Percentiles rank a stretch among this genome's conserved stretches.
Conservation (phyloP, 2,113 vertebrate species). For the Pterocles orientalis region DNA sequence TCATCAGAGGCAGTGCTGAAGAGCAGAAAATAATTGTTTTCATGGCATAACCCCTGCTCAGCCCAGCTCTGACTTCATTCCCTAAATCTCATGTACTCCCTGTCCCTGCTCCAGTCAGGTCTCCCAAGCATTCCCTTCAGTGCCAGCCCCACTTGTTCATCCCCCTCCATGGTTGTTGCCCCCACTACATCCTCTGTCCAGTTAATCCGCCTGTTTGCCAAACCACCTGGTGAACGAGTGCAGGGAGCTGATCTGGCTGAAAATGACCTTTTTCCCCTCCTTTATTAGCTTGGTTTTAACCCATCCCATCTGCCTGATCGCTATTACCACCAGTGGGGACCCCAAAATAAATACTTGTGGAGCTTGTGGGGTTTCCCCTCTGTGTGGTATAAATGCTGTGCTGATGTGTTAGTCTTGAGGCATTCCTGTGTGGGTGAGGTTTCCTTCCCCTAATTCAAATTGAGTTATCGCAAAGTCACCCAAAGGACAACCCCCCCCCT, state of each 20-base stretch:
- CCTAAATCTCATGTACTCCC: neutral
- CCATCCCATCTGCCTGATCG: neutral
- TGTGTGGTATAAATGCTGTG: neutral
- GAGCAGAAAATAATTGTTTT: neutral
- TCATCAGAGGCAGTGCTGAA: neutral
- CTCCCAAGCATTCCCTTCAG: neutral
- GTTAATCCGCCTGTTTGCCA: neutral
- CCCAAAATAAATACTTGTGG: neutral
- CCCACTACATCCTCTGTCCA: neutral
- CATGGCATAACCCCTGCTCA: neutral
- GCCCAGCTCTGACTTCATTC: neutral
- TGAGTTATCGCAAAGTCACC: neutral
- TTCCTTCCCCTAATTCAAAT: neutral
- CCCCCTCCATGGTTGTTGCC: neutral
- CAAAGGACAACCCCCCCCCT: accelerated
- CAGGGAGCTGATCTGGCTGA: neutral
- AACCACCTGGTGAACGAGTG: neutral
- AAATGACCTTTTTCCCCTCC: accelerated
- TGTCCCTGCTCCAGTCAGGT: neutral
- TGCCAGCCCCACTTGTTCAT: neutral
- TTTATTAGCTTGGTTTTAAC: neutral
- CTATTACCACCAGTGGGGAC: accelerated
- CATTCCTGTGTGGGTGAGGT: neutral
- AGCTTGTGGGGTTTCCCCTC: accelerated
- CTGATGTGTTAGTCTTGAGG: neutral